Evolutionary conservation across 2,888 invertebrate species (phyloP).

Genomic region (Trisateles emortualis): DNA sequence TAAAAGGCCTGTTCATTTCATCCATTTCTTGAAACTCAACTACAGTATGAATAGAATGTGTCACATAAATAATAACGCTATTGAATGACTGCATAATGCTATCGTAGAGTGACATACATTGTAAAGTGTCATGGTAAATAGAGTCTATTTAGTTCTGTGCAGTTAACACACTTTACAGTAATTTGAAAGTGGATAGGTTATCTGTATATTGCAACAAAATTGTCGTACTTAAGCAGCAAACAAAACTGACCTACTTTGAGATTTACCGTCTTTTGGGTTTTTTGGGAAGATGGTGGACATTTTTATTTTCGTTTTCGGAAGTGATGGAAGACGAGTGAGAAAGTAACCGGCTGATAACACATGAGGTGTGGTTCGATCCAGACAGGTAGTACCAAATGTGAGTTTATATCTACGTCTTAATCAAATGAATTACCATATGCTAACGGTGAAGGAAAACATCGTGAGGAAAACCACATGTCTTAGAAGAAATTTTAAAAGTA

Average conservation of each 20-base stretch:
- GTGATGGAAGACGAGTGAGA: no score
- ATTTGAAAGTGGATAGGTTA: slow-evolving; percentile 58
- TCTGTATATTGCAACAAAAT: slow-evolving; percentile 53
- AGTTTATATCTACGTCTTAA: no score
- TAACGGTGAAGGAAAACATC: no score
- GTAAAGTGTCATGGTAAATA: not conserved
- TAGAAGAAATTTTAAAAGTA: no score
- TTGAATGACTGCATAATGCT: slow-evolving; percentile 34
- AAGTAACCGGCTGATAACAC: no score
- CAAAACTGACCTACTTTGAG: slow-evolving; percentile 35
- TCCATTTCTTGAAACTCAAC: slow-evolving; percentile 24
- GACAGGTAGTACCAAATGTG: no score
- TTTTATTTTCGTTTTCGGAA: no score
- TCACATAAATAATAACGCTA: slow-evolving; percentile 40
- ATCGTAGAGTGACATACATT: not conserved
- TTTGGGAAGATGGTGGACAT: no score
- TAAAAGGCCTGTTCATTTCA: slow-evolving; percentile 38
- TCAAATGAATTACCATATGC: no score
- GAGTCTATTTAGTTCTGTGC: slow-evolving; percentile 43
- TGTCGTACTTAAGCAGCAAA: slow-evolving; percentile 39
- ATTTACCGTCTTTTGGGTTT: no score
- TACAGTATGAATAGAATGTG: slow-evolving; percentile 37
- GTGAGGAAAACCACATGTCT: no score
- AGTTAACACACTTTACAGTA: slow-evolving; percentile 55
- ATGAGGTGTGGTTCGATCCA: no score